These are phyloP conservation scores for Athrips mouffetella DNA, from an alignment of 2,888 invertebrate genomes.

Conservation along the genomic window DNA sequence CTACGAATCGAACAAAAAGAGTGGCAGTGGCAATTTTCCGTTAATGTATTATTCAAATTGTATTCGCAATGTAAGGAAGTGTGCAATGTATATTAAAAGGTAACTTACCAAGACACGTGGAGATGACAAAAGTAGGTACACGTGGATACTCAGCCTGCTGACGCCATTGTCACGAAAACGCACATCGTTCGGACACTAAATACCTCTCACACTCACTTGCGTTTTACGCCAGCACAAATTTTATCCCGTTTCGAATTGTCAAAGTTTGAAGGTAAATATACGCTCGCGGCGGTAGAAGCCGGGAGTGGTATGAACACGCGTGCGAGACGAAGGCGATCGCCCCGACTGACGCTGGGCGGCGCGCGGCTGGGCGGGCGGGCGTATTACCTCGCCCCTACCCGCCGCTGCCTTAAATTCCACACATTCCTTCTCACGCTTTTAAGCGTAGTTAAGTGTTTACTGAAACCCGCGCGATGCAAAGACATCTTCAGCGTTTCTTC, in stretches of 20 bases:
- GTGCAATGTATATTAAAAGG: constrained; percentile 15
- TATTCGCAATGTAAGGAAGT: neutral
- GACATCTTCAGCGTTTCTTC: constrained; percentile 42
- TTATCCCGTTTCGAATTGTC: neutral
- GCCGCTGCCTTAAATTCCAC: constrained; percentile 53
- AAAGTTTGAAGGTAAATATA: neutral
- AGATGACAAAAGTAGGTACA: constrained; percentile 33
- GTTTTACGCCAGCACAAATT: neutral
- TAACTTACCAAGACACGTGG: constrained; percentile 60
- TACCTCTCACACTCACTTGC: neutral
- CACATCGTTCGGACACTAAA: constrained; percentile 46
- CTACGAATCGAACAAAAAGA: neutral
- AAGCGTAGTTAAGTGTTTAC: constrained; percentile 48
- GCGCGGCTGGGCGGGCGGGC: constrained; percentile 58
- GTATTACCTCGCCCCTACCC: constrained; percentile 46
- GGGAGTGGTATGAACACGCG: neutral
- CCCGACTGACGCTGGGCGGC: constrained; percentile 51
- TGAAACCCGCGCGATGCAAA: constrained; percentile 36
- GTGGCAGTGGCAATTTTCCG: constrained; percentile 5
- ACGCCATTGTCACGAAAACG: constrained; percentile 47
- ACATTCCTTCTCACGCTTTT: constrained; percentile 48
- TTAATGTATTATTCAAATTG: neutral
- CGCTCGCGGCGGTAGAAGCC: neutral
- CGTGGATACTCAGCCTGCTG: constrained; percentile 53
- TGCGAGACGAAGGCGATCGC: constrained; percentile 24